Evolutionary conservation across 92 coral and sea anemone genomes (phyloP), one percentile per base, ranked within the genome.

Genomic region (Parazoanthus atlanticus): DNA sequence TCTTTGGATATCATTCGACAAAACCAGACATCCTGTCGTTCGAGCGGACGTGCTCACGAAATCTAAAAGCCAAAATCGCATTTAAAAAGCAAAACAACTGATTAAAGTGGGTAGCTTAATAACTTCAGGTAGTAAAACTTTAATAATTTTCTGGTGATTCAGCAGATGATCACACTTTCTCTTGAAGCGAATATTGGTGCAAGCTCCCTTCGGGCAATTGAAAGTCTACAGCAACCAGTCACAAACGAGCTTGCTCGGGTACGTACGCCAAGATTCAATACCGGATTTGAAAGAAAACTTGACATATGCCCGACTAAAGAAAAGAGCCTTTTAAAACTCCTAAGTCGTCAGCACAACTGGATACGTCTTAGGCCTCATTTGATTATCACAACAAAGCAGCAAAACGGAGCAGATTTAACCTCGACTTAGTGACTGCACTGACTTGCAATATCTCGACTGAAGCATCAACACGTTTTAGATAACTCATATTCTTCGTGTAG

Each of bases 11-110:
- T 82, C 86, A 82, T 28, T 64, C 8, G 87, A 43, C 71, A 21
- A 81, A 74, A 81, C 38, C 79, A 43, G 87, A 84, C 78, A 84
- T 69, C 74, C 78, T 84, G 87, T 71, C 87, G 78, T 70, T 70
- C n/a, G 75, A 64, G 32, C 86, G 76, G 74, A 80, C n/a, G 43
- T 34, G 16, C 38, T 61, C 75, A 82, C 86, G 74, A 71, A 69
- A 41, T 84, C 64, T 70, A 69, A 71, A 78, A 43, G 87, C 76
- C 61, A 84, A 84, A 84, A 70, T 56, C 32, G 40, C 61, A 75
- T 84, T 47, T 84, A 16, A 84, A 36, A 84, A 41, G 64, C 16
- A 66, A 38, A 34, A 70, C 66, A 84, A 84, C 31, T 84, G 28
- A 84, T 69, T 40, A 47, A 84, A 71, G 38, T 43, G 23, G 34